phyloP scores from a whole-genome alignment of 2,888 invertebrate species.

The Amblyjoppa fuscipennis region DNA sequence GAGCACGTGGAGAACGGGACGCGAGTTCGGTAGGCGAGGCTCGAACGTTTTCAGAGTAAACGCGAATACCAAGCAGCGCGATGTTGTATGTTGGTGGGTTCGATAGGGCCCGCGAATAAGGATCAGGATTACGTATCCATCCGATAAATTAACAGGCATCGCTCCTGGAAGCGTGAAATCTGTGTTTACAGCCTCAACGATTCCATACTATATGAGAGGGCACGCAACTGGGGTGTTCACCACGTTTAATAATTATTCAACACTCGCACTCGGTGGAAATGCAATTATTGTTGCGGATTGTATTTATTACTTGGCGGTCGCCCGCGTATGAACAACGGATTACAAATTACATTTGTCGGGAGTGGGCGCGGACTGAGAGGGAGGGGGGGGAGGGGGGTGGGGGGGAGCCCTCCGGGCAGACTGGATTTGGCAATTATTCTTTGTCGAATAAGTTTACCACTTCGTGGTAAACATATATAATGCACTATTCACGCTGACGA shows the following conservation, averaged over 20 bases:
- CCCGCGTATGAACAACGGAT: conserved; percentile 65
- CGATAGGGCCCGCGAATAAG: conserved; percentile 59
- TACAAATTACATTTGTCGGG: conserved; percentile 63
- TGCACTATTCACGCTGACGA: not conserved
- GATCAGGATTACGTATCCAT: conserved; percentile 64
- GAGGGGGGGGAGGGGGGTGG: too few species aligned
- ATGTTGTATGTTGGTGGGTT: not conserved
- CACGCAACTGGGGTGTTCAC: conserved; percentile 46
- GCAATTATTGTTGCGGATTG: conserved; percentile 74
- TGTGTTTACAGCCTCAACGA: conserved; percentile 70
- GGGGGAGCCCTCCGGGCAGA: conserved; percentile 30
- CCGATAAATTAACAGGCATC: conserved; percentile 74
- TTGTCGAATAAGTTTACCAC: conserved; percentile 57
- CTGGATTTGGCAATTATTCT: conserved; percentile 61
- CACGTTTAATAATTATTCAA: conserved; percentile 74
- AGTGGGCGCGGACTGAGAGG: not conserved
- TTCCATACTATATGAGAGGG: conserved; percentile 45
- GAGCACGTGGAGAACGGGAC: conserved; percentile 1
- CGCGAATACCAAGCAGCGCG: conserved; percentile 22
- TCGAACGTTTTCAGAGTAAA: conserved; percentile 16
- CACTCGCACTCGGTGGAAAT: conserved; percentile 68
- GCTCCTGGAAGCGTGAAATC: conserved; percentile 73
- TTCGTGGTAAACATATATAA: not conserved
- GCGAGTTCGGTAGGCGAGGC: conserved; percentile 12
- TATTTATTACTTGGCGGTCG: conserved; percentile 69